Conservation (phyloP, 2,888 invertebrate species). For the Nebria brevicollis region DNA sequence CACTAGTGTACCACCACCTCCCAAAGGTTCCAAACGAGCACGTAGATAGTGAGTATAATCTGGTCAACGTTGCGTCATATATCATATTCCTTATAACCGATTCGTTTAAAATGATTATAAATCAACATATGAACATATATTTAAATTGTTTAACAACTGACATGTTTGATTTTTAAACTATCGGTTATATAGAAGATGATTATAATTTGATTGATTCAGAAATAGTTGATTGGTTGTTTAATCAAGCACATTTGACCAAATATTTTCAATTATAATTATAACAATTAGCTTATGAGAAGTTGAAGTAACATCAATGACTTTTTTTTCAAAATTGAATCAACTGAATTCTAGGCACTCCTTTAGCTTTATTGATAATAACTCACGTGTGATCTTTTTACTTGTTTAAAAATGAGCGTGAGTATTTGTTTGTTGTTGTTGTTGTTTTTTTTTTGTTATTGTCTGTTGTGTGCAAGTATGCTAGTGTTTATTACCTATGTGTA, state of each 20-base stretch:
- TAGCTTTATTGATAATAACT: neutral
- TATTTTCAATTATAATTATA: neutral
- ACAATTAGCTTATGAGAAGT: neutral
- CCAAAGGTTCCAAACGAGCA: slow-evolving; percentile 74
- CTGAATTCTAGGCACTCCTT: neutral
- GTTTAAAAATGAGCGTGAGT: neutral
- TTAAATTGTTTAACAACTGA: neutral
- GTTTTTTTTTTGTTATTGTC: neutral
- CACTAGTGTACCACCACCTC: slow-evolving; percentile 67
- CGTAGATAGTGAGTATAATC: slow-evolving; percentile 79
- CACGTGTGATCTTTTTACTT: neutral
- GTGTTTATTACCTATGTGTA: slow-evolving; percentile 51
- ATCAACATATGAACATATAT: neutral
- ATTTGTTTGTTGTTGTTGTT: neutral
- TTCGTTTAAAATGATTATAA: neutral
- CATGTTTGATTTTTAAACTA: neutral
- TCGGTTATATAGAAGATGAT: neutral
- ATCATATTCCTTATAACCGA: neutral
- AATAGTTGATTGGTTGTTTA: neutral
- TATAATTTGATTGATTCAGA: neutral
- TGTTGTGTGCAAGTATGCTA: slow-evolving; percentile 17
- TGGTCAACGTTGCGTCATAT: neutral
- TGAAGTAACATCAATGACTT: neutral
- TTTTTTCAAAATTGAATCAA: neutral
- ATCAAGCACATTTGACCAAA: neutral